Evolutionary conservation across 2,888 invertebrate species (phyloP), one percentile per base, ranked within the genome.

Genomic region (Scaeva pyrastri): DNA sequence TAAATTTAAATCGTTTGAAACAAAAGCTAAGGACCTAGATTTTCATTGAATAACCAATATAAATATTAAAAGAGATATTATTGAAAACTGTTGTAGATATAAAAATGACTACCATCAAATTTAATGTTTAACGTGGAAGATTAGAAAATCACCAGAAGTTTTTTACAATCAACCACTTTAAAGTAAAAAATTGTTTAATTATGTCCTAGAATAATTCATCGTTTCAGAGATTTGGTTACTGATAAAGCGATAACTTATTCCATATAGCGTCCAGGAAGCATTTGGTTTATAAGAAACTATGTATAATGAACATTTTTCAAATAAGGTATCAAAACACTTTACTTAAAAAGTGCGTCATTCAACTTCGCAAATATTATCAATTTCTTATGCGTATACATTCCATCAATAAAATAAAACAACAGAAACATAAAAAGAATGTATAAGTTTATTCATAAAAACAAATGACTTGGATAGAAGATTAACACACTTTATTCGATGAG

Each of bases 401-500:
- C 52, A 26, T 26, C 52, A 52, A 12, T 12, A 21, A 1, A 48
- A 19, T 23, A 6, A 14, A 52, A 52, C 14, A 23, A 52, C 14
- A 52, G 14, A 23, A 48, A 48, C 2, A n/a, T n/a, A 19, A 52
- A 23, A 26, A 14, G 8, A 26, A 23, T 26, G 14, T 16, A 26
- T 52, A 14, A 11, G 31, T 31, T 7, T 31, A 31, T 31, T 8
- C 31, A 31, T 31, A 31, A 52, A 52, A 23, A 12, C 21, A 14
- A 52, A 52, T 26, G 23, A n/a, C 52, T 52, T 26, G 52, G 7
- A 23, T 26, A 8, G 23, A 26, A 52, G 23, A 52, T 52, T 52
- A 52, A 52, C 52, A 52, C 52, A 52, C n/a, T 26, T 23, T 23
- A 26, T 52, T 23, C 23, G 31, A 14, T 52, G 26, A 52, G 14